A percentile compares a stretch with the other conserved stretches of the same genome.
Conservation (phyloP, 1,140 invertebrate genomes). For the Pogonomyrmex barbatus region DNA sequence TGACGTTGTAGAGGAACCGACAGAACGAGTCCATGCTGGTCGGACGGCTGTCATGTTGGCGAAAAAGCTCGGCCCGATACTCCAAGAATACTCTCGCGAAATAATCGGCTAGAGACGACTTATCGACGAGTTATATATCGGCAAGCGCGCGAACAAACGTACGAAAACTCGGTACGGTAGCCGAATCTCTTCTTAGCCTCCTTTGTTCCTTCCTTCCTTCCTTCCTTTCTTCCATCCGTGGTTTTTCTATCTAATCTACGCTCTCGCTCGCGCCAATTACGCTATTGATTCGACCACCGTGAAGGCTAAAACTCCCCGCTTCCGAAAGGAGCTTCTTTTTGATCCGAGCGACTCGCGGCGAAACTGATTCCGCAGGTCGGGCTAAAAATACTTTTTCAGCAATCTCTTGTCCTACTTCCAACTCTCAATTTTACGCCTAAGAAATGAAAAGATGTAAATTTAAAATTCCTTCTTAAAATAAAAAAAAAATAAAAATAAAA, state of each 20-base stretch:
- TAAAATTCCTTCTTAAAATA: not conserved
- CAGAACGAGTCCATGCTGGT: slow-evolving; percentile 76
- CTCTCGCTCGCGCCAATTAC: slow-evolving; percentile 49
- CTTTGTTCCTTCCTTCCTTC: slow-evolving; percentile 71
- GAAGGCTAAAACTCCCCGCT: slow-evolving; percentile 54
- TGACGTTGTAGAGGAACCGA: slow-evolving; percentile 77
- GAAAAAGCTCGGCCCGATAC: slow-evolving; percentile 52
- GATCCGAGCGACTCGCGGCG: slow-evolving; percentile 44
- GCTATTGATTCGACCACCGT: slow-evolving; percentile 68
- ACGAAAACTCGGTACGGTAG: slow-evolving; percentile 54
- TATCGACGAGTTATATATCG: slow-evolving; percentile 62
- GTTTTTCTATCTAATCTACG: slow-evolving; percentile 60
- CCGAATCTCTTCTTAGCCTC: slow-evolving; percentile 80
- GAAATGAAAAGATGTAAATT: not conserved
- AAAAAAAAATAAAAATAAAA: not conserved
- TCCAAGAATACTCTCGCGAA: slow-evolving; percentile 51
- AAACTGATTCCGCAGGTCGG: not conserved
- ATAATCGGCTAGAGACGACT: slow-evolving; percentile 55
- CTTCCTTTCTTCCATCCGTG: slow-evolving; percentile 65
- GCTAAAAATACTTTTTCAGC: slow-evolving; percentile 18
- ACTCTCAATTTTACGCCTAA: not conserved
- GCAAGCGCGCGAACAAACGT: slow-evolving; percentile 14
- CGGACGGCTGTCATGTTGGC: slow-evolving; percentile 76
- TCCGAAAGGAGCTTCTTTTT: slow-evolving; percentile 57
- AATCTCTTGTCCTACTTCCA: not conserved